These are phyloP conservation scores for Sebastes jordani DNA, from an alignment of 2,797 vertebrate genomes.

Conservation along the genomic window DNA sequence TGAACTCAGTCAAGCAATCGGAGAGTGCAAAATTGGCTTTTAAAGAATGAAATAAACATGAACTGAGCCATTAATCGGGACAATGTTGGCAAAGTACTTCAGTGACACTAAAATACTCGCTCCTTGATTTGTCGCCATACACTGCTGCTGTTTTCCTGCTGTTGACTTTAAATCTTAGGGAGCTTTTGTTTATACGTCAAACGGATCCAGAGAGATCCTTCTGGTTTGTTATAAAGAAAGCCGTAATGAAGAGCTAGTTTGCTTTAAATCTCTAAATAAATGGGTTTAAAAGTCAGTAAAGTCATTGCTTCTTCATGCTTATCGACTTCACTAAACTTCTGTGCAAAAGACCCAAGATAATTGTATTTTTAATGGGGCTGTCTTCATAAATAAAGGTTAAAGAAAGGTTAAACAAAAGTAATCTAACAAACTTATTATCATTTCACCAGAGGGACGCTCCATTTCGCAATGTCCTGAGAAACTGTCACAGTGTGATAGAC, in stretches of 20 bases:
- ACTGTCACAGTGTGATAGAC: slow-evolving; percentile 70
- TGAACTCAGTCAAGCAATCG: not conserved
- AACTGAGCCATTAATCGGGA: not conserved
- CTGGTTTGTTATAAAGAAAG: not conserved
- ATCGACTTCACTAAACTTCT: not conserved
- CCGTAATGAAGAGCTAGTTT: not conserved
- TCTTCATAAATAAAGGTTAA: slow-evolving; percentile 59
- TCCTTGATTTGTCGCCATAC: slow-evolving; percentile 14
- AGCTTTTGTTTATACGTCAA: not conserved
- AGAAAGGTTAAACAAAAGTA: slow-evolving; percentile 66
- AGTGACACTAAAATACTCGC: slow-evolving; percentile 3
- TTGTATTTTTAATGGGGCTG: slow-evolving; percentile 50
- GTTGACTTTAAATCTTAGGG: not conserved
- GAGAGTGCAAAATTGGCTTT: slow-evolving; percentile 3
- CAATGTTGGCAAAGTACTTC: not conserved
- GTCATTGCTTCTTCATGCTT: not conserved
- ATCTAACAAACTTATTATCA: slow-evolving; percentile 62
- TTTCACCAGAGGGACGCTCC: slow-evolving; percentile 39
- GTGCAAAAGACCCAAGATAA: not conserved
- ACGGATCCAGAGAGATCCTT: not conserved
- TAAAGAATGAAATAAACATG: slow-evolving; percentile 31
- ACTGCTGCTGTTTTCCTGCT: not conserved
- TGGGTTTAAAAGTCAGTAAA: not conserved
- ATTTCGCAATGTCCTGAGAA: slow-evolving; percentile 63
- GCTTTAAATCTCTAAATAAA: not conserved